A percentile compares a stretch with the other conserved stretches of the same genome.
Evolutionary conservation across 2,888 invertebrate species (phyloP).

Genomic region (Arctia plantaginis): DNA sequence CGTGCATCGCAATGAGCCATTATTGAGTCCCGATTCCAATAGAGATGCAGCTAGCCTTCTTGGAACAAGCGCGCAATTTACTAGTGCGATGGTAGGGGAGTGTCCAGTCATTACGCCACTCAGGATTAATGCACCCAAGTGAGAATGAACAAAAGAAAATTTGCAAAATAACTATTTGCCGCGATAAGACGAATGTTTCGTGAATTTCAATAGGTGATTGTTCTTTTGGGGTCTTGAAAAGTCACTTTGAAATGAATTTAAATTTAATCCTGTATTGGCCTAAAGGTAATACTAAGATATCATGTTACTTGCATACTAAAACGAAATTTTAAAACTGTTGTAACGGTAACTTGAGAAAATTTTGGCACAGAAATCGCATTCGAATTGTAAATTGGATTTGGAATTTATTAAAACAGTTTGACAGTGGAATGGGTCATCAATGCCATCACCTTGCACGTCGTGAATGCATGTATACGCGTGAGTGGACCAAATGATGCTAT

Average conservation of each 20-base stretch:
- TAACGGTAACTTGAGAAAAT: not conserved
- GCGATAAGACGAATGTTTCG: conserved; percentile 43
- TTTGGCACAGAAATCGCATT: conserved; percentile 1
- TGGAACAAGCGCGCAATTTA: conserved; percentile 65
- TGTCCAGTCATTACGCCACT: conserved; percentile 66
- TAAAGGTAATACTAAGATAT: not conserved
- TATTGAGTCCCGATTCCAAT: conserved; percentile 70
- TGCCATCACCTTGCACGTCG: conserved; percentile 27
- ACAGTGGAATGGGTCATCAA: conserved; percentile 25
- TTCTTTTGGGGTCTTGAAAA: conserved; percentile 37
- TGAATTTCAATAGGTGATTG: conserved; percentile 59
- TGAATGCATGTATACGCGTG: conserved; percentile 33
- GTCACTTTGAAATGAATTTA: conserved; percentile 8
- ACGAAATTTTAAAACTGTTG: not conserved
- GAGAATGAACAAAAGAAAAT: conserved; percentile 48
- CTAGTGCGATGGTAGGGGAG: conserved; percentile 69
- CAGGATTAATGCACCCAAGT: conserved; percentile 62
- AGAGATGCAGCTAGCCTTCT: conserved; percentile 67
- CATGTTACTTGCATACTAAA: not conserved
- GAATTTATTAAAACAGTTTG: conserved; percentile 24
- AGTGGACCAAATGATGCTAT: conserved; percentile 52
- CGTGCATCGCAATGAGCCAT: conserved; percentile 72
- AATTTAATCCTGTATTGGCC: not conserved
- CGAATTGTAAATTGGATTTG: conserved; percentile 22
- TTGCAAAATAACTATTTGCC: conserved; percentile 45